phyloP scores from a whole-genome alignment of 2,888 invertebrate genomes.

The Dichetophora obliterata region DNA sequence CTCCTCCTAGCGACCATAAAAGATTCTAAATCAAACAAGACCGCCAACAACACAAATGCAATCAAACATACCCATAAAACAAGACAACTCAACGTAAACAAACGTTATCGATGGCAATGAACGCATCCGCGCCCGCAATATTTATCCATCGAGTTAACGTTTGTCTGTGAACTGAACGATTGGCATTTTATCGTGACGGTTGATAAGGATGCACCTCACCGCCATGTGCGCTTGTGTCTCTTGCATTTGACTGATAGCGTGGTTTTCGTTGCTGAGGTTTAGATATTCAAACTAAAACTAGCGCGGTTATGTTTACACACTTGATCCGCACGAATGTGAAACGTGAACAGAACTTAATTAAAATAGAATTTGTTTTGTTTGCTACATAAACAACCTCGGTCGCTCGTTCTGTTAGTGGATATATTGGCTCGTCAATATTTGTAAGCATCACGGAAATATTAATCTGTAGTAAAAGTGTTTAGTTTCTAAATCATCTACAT shows the following conservation, averaged over 20 bases:
- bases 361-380: conserved; percentile 12
- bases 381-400: conserved; percentile 7
- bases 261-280: conserved; percentile 11
- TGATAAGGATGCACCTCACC: conserved; percentile 20
- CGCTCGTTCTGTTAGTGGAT: not conserved
- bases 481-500: no score
- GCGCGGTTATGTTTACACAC: conserved; percentile 15
- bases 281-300: not conserved
- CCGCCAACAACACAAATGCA: conserved; percentile 9
- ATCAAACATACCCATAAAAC: not conserved
- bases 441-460: no score
- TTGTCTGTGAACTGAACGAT: conserved; percentile 17
- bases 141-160: conserved; percentile 23
- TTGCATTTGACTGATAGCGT: conserved; percentile 2
- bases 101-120: not conserved
- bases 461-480: no score
- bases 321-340: not conserved
- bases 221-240: not conserved
- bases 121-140: conserved; percentile 12
- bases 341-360: conserved; percentile 18
- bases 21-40: conserved; percentile 15
- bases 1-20: not conserved
- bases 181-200: conserved; percentile 23
- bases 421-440: no score
- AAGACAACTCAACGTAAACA: conserved; percentile 12